Base-by-base conservation (phyloP, 2,888 invertebrate genomes). In the Anodontia alba region DNA sequence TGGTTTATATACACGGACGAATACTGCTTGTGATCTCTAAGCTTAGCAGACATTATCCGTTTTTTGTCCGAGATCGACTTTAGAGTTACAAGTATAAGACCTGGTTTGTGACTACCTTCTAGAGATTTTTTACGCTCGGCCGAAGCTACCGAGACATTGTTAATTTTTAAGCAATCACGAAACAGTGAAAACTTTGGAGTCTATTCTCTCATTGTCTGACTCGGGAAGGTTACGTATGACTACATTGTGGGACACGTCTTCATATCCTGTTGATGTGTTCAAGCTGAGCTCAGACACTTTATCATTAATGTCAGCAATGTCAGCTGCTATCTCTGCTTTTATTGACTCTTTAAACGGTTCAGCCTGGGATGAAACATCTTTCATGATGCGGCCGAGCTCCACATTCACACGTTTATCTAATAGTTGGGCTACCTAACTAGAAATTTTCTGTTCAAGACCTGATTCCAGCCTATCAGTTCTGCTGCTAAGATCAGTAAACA, bases 381-480 rank as follows among this genome's bases (percentile, higher is more conserved):
- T 66, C 66, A 12, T 66, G 17, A 66, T 66, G 66, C 66, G 66
- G 26, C 66, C 66, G 31, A 66, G 66, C 66, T 66, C 66, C 15
- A 20, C 36, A 29, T 66, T 66, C 66, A 66, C 36, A 26, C 66
- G 23, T 29, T 66, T 66, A 23, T 66, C 66, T 23, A 66, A 23
- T 23, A 66, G 5, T 7, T 66, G 66, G 10, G n/a, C n/a, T n/a
- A n/a, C n/a, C n/a, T n/a, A n/a, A 36, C 15, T 66, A 36, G 66
- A 66, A n/a, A 67, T 67, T 36, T 8, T n/a, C 38, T 67, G 33
- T 36, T 38, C 67, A 20, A 67, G 42, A 1, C 38, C 67, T 36
- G 67, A 33, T 23, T 67, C 67, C 33, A 67, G 15, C 67, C 38
- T 31, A n/a, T 67, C 42, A 36, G 36, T 67, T 42, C 67, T 31